These are phyloP conservation scores for Heliconius cydno DNA, from an alignment of 2,888 invertebrate genomes.

Conservation along the genomic window DNA sequence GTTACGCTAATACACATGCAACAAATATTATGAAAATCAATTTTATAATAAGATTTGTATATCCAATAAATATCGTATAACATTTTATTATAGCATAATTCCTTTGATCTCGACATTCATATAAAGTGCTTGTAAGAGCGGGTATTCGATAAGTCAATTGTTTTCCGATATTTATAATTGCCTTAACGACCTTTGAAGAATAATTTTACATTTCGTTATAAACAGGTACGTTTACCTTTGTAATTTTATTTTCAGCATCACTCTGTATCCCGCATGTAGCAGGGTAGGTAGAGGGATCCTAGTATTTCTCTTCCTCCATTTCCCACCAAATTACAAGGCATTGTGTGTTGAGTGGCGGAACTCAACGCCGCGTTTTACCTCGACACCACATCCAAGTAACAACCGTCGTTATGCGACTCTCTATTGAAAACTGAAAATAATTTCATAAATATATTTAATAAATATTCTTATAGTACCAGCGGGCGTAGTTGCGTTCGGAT, in stretches of 20 bases:
- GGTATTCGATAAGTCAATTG: slow-evolving; percentile 20
- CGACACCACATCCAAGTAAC: no score
- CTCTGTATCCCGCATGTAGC: not conserved
- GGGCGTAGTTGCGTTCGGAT: no score
- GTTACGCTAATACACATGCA: not conserved
- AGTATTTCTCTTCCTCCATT: not conserved
- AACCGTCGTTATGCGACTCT: no score
- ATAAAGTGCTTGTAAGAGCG: not conserved
- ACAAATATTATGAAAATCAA: not conserved
- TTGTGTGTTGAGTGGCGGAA: not conserved
- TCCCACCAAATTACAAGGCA: not conserved
- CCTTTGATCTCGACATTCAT: slow-evolving; percentile 2
- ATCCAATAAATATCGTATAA: not conserved
- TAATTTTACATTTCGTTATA: not conserved
- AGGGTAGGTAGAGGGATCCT: not conserved
- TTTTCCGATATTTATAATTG: slow-evolving; percentile 20
- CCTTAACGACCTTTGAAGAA: not conserved
- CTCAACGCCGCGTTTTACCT: not conserved
- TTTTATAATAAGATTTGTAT: not conserved
- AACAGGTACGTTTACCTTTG: not conserved
- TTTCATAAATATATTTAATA: no score
- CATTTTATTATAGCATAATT: slow-evolving; percentile 2
- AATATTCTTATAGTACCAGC: no score
- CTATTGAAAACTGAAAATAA: no score
- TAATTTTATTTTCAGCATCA: not conserved